phyloP scores from a whole-genome alignment of 2,888 invertebrate genomes.

The Gymnosoma rotundatum region DNA sequence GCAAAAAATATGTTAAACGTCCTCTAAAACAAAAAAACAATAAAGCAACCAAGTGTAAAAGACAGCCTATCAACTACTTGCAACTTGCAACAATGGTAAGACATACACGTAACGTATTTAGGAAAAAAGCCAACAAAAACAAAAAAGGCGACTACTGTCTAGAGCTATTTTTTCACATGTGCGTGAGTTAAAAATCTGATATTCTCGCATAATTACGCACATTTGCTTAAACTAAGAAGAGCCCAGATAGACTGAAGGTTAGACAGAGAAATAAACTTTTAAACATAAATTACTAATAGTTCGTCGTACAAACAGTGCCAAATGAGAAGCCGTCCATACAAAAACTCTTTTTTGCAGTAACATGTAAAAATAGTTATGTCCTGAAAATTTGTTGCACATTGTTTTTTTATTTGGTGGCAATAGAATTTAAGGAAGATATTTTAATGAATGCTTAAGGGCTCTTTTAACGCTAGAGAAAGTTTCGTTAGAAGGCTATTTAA shows the following conservation, averaged over 20 bases:
- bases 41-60: slow-evolving; percentile 63
- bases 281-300: slow-evolving; percentile 6
- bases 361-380: neutral
- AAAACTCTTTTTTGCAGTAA: neutral
- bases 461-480: slow-evolving; percentile 5
- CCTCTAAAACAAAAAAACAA: slow-evolving; percentile 37
- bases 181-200: slow-evolving; percentile 75
- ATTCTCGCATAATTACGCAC: slow-evolving; percentile 72
- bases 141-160: slow-evolving; percentile 41
- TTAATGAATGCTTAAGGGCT: neutral
- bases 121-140: neutral
- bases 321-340: neutral
- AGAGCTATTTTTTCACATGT: slow-evolving; percentile 63
- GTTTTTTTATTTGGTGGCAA: neutral
- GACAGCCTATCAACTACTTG: slow-evolving; percentile 39
- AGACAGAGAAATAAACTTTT: slow-evolving; percentile 1
- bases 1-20: slow-evolving; percentile 64
- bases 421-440: slow-evolving; percentile 20
- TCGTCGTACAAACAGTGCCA: neutral
- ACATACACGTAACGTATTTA: neutral
- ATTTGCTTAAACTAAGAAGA: slow-evolving; percentile 67
- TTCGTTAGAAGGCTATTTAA: slow-evolving; percentile 39
- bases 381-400: too few relatives aligned
- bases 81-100: slow-evolving; percentile 51
- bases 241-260: slow-evolving; percentile 41